These are phyloP conservation scores for Pogonocherus hispidulus DNA, from an alignment of 2,888 invertebrate species.

Conservation along the genomic window DNA sequence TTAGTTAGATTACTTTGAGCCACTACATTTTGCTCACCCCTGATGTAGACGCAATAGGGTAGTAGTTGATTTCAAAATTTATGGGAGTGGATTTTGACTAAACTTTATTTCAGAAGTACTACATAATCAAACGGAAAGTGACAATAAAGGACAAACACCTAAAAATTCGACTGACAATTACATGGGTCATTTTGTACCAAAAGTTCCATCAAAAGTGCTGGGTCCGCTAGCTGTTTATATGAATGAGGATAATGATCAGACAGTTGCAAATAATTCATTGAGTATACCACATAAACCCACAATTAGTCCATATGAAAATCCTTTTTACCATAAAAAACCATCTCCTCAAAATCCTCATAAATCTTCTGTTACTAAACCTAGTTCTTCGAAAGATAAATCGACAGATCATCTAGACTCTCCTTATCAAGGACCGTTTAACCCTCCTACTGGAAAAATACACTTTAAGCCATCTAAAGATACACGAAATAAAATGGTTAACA, in stretches of 20 bases:
- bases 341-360: conserved; percentile 15
- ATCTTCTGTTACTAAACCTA: conserved; percentile 32
- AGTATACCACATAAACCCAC: conserved; percentile 38
- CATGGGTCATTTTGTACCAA: conserved; percentile 48
- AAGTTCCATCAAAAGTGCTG: conserved; percentile 62
- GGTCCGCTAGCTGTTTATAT: conserved; percentile 65
- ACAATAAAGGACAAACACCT: conserved; percentile 49
- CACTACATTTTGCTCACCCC: too few relatives aligned
- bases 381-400: conserved; percentile 35
- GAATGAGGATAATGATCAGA: conserved; percentile 54
- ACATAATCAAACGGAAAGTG: conserved; percentile 51
- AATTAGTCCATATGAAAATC: conserved; percentile 55
- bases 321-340: conserved; percentile 52
- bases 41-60: too few relatives aligned
- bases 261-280: conserved; percentile 40
- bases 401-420: conserved; percentile 49
- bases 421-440: conserved; percentile 68
- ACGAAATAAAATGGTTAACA: conserved; percentile 44
- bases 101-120: conserved; percentile 58
- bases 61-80: conserved; percentile 24
- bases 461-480: conserved; percentile 33
- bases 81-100: conserved; percentile 45
- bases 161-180: conserved; percentile 50
- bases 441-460: conserved; percentile 47
- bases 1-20: too few relatives aligned